Evolutionary conservation across 2,797 vertebrate species (phyloP), one percentile per base, ranked within the genome.

Genomic region (Propithecus perrieri): DNA sequence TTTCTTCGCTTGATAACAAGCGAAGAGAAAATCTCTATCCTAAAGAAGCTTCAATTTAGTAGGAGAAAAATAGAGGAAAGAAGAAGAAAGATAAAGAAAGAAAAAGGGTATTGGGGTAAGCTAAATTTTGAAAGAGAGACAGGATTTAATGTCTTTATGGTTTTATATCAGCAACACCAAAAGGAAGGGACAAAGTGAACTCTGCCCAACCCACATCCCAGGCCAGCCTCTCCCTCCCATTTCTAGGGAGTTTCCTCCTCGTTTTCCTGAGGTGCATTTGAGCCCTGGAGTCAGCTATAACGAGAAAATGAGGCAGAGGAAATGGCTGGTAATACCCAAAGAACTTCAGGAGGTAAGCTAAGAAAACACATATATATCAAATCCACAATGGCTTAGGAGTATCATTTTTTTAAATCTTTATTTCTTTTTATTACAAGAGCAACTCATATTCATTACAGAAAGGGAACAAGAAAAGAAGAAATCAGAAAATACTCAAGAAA

Each of bases 391-490:
- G 5, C 20, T 43, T 59, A 14, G 43, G 61, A 72, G 8, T 67
- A 26, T 85, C 74, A n/a, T 61, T 85, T 80, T 78, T 84, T 83
- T 88, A 55, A 17, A 18, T 10, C 28, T 24, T 61, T 30, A 53
- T 72, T 84, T 80, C 7, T 89, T 95, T 76, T 84, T 38, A 22
- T 61, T 72, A 43, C 4, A 91, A 92, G 89, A 95, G 28, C 55
- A 94, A 85, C 48, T 89, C 38, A 24, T 48, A 41, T 75, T 81
- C 57, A 74, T 78, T 53, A 75, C 59, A 80, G n/a, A 85, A 94
- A 78, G 22, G 92, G 48, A 57, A 67, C 28, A 53, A 38, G 15
- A 65, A 95, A 83, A 85, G 22, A 87, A 79, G 48, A 91, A 67
- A 67, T 85, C 41, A 75, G 88, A 91, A 96, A 69, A 48, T 11